Conservation (phyloP, 2,113 vertebrate species). For the Phycodurus eques region DNA sequence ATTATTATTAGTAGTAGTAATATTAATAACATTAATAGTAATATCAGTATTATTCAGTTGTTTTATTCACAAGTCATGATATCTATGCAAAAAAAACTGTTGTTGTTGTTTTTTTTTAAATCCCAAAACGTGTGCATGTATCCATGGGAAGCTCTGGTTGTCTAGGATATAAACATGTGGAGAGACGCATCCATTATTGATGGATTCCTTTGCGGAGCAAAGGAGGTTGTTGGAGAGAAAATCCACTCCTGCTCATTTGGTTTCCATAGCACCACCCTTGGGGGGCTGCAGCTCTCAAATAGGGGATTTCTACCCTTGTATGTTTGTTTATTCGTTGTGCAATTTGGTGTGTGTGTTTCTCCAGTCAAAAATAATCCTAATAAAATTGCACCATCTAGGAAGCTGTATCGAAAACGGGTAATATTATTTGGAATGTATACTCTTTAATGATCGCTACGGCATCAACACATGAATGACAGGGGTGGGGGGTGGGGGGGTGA, state of each 20-base stretch:
- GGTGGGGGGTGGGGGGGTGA: too few relatives aligned
- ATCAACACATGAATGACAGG: neutral
- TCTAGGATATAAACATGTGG: slow-evolving; percentile 18
- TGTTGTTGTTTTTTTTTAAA: neutral
- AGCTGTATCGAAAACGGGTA: neutral
- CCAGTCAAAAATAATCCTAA: neutral
- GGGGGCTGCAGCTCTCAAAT: slow-evolving; percentile 39
- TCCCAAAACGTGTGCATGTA: neutral
- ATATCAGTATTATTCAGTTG: neutral
- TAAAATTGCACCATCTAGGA: neutral
- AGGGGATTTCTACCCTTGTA: slow-evolving; percentile 8
- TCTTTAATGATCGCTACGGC: neutral
- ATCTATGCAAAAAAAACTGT: neutral
- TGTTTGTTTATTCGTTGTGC: neutral
- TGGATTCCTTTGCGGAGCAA: slow-evolving; percentile 48
- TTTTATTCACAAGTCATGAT: neutral
- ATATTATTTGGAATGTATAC: neutral
- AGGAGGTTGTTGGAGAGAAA: slow-evolving; percentile 44
- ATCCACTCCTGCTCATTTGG: slow-evolving; percentile 60
- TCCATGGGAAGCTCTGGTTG: slow-evolving; percentile 31
- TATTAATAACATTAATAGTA: neutral
- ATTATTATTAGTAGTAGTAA: neutral
- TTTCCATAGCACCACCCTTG: slow-evolving; percentile 80
- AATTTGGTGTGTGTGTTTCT: neutral
- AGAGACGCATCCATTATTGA: slow-evolving; percentile 68